Percentiles rank a stretch among this genome's conserved stretches.
These are phyloP conservation scores for Tiliqua scincoides DNA, from an alignment of 2,113 vertebrate species.

Conservation along the genomic window DNA sequence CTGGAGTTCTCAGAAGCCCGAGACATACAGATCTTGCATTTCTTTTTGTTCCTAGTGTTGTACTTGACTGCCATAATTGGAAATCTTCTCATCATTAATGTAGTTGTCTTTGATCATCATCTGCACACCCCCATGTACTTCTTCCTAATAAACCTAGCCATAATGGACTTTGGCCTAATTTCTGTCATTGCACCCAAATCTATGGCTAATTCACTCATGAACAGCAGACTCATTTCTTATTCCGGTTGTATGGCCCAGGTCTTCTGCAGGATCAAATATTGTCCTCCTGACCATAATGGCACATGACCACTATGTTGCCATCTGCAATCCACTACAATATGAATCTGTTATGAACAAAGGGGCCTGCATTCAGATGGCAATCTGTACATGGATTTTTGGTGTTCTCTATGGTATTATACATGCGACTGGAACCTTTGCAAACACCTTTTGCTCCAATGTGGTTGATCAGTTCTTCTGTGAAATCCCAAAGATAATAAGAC, in stretches of 20 bases:
- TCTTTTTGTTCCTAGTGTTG: not conserved
- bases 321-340: not conserved
- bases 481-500: not conserved
- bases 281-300: not conserved
- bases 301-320: not conserved
- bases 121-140: not conserved
- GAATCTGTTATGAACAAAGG: no score
- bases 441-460: not conserved
- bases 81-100: no score
- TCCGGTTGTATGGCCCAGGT: not conserved
- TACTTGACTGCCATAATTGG: not conserved
- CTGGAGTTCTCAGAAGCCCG: not conserved
- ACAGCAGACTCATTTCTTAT: not conserved
- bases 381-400: no score
- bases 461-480: constrained; percentile 5
- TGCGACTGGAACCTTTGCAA: not conserved
- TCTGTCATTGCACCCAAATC: not conserved
- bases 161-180: not conserved
- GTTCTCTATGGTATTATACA: not conserved
- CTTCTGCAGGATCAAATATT: no score
- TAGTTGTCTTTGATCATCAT: no score
- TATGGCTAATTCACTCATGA: not conserved
- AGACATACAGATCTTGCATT: not conserved
- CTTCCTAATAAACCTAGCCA: not conserved
- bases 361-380: no score